Evolutionary conservation across 2,113 vertebrate species (phyloP), one percentile per base, ranked within the genome.

Genomic region (Dicerorhinus sumatrensis): DNA sequence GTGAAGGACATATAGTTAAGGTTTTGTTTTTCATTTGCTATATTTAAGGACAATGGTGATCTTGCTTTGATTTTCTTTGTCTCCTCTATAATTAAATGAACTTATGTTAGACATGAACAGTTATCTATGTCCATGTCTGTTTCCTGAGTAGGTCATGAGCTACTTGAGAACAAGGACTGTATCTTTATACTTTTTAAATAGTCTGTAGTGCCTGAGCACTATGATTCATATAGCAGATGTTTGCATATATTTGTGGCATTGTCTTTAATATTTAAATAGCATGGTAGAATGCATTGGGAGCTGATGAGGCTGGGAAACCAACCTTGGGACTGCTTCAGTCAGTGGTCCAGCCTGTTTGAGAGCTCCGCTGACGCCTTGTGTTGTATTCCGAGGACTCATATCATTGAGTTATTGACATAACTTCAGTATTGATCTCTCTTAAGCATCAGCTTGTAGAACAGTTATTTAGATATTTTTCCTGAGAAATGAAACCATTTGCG

Each of bases 391-490:
- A 69, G 58, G 54, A 29, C 54, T 86, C 12, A 8, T 39, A 20
- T 27, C 48, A 11, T 42, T 65, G 58, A 67, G 16, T 8, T 8
- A 9, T 27, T 31, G 12, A 4, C 21, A 2, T 77, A n/a, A 73
- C 60, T 70, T 72, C 25, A 23, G 2, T 69, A 6, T 12, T 58
- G 11, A 48, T 21, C 20, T 96, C 27, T 72, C 51, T 90, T 9
- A 36, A 76, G 29, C 25, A 58, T 51, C 46, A 63, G n/a, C 39
- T 91, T 91, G 48, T 48, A 70, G 21, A 87, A 51, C 42, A 81
- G 9, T 90, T 93, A 48, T 10, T 56, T 84, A 79, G 95, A 51
- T 77, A 88, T 85, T 65, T 94, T 69, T 46, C 36, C 46, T 69
- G 70, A 60, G 76, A 46, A 65, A n/a, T 36, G 31, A 51, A 77